Evolutionary conservation across 1,140 invertebrate genomes (phyloP).

Genomic region (Portunus trituberculatus): DNA sequence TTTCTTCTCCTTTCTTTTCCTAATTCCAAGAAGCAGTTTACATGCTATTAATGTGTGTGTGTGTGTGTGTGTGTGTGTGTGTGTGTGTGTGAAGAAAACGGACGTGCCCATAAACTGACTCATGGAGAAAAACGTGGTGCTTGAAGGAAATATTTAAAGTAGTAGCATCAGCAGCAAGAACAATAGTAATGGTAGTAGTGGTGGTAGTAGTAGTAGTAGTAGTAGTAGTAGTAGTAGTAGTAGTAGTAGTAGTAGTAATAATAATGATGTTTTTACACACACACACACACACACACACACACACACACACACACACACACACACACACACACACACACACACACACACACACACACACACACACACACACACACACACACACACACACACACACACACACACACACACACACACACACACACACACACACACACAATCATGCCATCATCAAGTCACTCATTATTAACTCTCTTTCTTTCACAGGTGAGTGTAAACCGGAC

Average conservation of each 20-base stretch:
- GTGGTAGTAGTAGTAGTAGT: conserved; percentile 27
- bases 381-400: conserved; percentile 6
- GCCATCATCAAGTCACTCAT: neutral
- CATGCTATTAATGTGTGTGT: too few relatives aligned
- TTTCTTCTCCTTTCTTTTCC: too few relatives aligned
- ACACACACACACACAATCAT: neutral
- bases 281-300: neutral
- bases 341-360: neutral
- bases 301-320: neutral
- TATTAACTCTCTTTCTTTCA: neutral
- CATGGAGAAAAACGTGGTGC: neutral
- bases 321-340: neutral
- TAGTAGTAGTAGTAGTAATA: neutral
- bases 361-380: neutral
- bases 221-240: conserved; percentile 28
- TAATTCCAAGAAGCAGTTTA: too few relatives aligned
- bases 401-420: conserved; percentile 11
- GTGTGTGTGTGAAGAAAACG: too few relatives aligned
- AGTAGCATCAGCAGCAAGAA: neutral
- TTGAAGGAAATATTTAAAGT: neutral
- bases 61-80: too few relatives aligned
- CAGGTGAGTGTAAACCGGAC: conserved; percentile 29
- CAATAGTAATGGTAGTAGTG: neutral
- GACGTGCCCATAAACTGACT: too few relatives aligned
- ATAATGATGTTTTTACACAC: neutral